Evolutionary conservation across 1,140 invertebrate species (phyloP).

Genomic region (Cepaea nemoralis): DNA sequence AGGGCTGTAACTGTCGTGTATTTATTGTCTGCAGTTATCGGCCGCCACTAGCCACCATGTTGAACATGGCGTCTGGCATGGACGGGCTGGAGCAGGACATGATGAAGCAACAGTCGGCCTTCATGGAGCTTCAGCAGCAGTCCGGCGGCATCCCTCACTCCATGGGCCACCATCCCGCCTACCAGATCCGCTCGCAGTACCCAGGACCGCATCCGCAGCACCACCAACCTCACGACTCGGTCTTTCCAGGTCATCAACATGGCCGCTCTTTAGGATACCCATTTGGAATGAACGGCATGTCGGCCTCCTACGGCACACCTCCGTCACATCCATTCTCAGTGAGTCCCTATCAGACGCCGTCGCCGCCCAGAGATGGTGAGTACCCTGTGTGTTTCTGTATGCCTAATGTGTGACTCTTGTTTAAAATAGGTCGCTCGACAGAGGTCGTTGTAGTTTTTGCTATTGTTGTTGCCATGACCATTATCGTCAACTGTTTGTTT

Average conservation of each 20-base stretch:
- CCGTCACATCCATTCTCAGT: slow-evolving; percentile 35
- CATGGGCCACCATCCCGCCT: slow-evolving; percentile 37
- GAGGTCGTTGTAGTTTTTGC: too few relatives aligned
- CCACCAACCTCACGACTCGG: slow-evolving; percentile 32
- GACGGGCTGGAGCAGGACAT: slow-evolving; percentile 37
- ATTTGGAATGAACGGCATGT: slow-evolving; percentile 38
- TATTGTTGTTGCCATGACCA: too few relatives aligned
- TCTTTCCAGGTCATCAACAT: slow-evolving; percentile 32
- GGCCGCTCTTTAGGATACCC: slow-evolving; percentile 30
- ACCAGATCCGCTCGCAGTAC: slow-evolving; percentile 42
- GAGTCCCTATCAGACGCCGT: slow-evolving; percentile 41
- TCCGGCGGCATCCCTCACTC: slow-evolving; percentile 19
- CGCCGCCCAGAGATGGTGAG: slow-evolving; percentile 35
- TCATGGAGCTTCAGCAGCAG: slow-evolving; percentile 43
- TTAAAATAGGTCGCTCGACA: too few relatives aligned
- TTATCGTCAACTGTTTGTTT: too few relatives aligned
- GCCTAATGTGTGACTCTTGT: too few relatives aligned
- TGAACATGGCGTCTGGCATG: slow-evolving; percentile 37
- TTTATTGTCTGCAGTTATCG: slow-evolving; percentile 24
- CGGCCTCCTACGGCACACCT: slow-evolving; percentile 9
- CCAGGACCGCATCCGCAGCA: slow-evolving; percentile 11
- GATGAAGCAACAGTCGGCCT: slow-evolving; percentile 42
- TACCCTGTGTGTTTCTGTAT: background rate
- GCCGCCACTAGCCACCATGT: slow-evolving; percentile 37
- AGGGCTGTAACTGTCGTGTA: too few relatives aligned